These are phyloP conservation scores for Osmoderma eremita DNA, from an alignment of 2,888 invertebrate genomes.

Conservation along the genomic window DNA sequence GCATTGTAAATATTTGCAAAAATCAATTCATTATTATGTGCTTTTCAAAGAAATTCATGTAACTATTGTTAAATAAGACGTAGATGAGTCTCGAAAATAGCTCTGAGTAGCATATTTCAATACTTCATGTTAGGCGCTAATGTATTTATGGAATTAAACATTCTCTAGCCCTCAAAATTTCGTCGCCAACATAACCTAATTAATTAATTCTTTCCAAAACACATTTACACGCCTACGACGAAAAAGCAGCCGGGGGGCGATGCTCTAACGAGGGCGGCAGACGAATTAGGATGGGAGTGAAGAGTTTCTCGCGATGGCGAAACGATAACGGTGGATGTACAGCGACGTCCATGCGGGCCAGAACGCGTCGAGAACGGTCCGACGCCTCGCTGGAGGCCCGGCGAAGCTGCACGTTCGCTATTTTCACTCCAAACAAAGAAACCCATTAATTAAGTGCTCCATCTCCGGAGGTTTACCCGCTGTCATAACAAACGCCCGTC, in stretches of 20 bases:
- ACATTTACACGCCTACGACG: too few relatives aligned
- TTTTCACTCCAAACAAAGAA: constrained; percentile 64
- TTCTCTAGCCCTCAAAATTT: too few relatives aligned
- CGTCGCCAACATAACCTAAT: neutral
- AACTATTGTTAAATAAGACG: too few relatives aligned
- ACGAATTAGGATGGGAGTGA: too few relatives aligned
- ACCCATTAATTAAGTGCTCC: constrained; percentile 64
- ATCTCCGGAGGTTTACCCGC: constrained; percentile 60
- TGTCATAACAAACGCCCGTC: constrained; percentile 58
- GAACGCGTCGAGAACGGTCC: constrained; percentile 58
- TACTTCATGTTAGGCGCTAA: too few relatives aligned
- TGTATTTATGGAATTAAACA: too few relatives aligned
- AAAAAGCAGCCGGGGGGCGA: neutral
- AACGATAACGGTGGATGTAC: neutral
- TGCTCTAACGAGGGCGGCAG: neutral
- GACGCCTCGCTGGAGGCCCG: constrained; percentile 58
- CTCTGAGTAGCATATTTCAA: too few relatives aligned
- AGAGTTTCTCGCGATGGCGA: constrained; percentile 10
- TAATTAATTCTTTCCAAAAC: neutral
- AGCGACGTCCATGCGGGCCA: constrained; percentile 35
- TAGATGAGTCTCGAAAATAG: too few relatives aligned
- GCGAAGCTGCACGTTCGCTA: constrained; percentile 57
- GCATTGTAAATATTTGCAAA: too few relatives aligned
- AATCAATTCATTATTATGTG: too few relatives aligned
- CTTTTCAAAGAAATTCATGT: too few relatives aligned